These are phyloP conservation scores for Sinelater perroti DNA, from an alignment of 2,888 invertebrate genomes.

Conservation along the genomic window DNA sequence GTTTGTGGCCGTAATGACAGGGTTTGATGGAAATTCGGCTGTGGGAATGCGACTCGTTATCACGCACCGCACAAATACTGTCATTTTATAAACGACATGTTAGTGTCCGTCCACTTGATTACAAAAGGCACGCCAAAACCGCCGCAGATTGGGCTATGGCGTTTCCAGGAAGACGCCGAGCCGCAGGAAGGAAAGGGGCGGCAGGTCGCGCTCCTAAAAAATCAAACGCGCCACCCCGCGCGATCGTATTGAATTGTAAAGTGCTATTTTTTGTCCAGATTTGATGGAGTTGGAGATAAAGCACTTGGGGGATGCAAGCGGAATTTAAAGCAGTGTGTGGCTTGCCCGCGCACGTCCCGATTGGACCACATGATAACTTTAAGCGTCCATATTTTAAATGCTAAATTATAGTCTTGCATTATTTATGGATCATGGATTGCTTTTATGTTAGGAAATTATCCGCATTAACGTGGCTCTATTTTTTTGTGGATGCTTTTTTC, in stretches of 20 bases:
- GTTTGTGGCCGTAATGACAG: constrained; percentile 43
- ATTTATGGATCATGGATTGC: constrained; percentile 51
- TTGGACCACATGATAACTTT: constrained; percentile 47
- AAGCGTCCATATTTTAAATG: constrained; percentile 49
- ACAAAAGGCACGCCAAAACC: constrained; percentile 33
- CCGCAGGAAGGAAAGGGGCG: no score
- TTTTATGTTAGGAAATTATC: constrained; percentile 51
- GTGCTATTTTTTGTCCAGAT: constrained; percentile 49
- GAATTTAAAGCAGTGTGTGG: constrained; percentile 47
- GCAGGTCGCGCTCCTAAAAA: no score
- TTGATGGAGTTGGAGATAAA: constrained; percentile 45
- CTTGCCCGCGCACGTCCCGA: constrained; percentile 48
- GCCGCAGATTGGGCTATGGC: constrained; percentile 10
- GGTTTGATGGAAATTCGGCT: constrained; percentile 37
- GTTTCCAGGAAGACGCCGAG: constrained; percentile 6
- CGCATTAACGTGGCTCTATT: constrained; percentile 38
- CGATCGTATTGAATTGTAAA: constrained; percentile 50
- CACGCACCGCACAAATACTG: constrained; percentile 37
- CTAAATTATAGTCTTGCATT: constrained; percentile 51
- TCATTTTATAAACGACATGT: constrained; percentile 39
- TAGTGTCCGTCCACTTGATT: constrained; percentile 33
- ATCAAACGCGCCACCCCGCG: background rate
- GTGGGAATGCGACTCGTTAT: constrained; percentile 42
- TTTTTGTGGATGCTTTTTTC: constrained; percentile 27
- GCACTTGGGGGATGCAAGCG: constrained; percentile 43